Percentiles rank a stretch among this genome's conserved stretches.
phyloP scores from a whole-genome alignment of 2,888 invertebrate genomes.

The Caenorhabditis macrosperma region DNA sequence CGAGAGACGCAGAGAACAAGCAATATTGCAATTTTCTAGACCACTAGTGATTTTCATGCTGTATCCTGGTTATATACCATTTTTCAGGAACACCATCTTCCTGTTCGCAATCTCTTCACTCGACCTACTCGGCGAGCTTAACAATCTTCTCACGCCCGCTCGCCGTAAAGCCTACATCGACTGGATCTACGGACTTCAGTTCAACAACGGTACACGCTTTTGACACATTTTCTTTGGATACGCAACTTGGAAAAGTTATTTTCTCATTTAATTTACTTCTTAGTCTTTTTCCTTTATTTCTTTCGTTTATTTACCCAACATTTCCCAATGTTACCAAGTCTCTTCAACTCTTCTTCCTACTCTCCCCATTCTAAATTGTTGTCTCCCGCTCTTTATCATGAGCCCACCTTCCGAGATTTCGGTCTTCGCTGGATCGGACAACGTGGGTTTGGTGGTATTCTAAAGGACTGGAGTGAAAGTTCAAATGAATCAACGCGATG shows the following conservation, averaged over 20 bases:
- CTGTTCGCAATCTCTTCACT: constrained; percentile 94
- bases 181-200: constrained; percentile 92
- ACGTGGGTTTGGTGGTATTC: constrained; percentile 60
- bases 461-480: constrained; percentile 17
- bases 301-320: neutral
- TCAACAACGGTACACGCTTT: constrained; percentile 58
- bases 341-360: neutral
- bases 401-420: constrained; percentile 51
- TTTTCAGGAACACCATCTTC: constrained; percentile 74
- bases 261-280: neutral
- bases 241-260: neutral
- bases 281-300: neutral
- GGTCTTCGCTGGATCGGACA: constrained; percentile 54
- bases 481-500: constrained; percentile 23
- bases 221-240: constrained; percentile 11
- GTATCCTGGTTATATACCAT: too few relatives aligned
- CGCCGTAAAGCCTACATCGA: constrained; percentile 86
- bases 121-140: constrained; percentile 89
- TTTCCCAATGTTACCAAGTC: neutral
- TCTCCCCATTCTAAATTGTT: neutral
- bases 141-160: constrained; percentile 84
- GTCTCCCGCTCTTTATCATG: constrained; percentile 41
- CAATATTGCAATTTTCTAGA: too few relatives aligned
- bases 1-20: too few relatives aligned
- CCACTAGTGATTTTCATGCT: too few relatives aligned